These are phyloP conservation scores for Melanotus villosus DNA, from an alignment of 2,888 invertebrate genomes.

Conservation along the genomic window DNA sequence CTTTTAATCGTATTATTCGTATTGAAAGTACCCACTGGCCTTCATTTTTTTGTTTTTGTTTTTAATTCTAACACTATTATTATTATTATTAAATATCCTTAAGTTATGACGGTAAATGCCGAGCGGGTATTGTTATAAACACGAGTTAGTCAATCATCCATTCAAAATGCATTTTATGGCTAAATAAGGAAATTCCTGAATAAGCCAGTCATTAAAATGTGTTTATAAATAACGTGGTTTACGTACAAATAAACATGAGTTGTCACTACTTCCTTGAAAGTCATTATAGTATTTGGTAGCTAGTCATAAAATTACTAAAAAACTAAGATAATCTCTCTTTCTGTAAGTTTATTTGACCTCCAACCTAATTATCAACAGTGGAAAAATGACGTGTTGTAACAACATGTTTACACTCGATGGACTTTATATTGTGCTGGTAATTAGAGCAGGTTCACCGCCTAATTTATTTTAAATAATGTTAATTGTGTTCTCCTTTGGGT, in stretches of 20 bases:
- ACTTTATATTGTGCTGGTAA: conserved; percentile 18
- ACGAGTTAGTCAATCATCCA: no score
- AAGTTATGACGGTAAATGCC: no score
- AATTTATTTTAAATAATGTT: conserved; percentile 26
- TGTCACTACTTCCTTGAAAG: neutral
- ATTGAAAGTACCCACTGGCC: no score
- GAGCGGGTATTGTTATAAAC: no score
- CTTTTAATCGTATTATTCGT: no score
- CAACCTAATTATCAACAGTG: conserved; percentile 20
- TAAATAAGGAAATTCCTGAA: conserved; percentile 4
- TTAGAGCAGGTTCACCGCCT: conserved; percentile 12
- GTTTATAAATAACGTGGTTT: neutral
- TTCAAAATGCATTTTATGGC: no score
- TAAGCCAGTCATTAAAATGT: neutral
- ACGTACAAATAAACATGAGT: neutral
- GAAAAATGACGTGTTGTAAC: conserved; percentile 11
- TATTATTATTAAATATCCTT: no score
- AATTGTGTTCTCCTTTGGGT: neutral
- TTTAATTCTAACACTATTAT: no score
- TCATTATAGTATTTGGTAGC: neutral
- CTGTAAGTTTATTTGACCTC: conserved; percentile 12
- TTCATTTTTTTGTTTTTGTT: no score
- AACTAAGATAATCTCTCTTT: neutral
- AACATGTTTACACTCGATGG: conserved; percentile 14
- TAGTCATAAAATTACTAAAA: neutral